Base-by-base conservation (phyloP, 2,113 vertebrate species). In the Channa argus region DNA sequence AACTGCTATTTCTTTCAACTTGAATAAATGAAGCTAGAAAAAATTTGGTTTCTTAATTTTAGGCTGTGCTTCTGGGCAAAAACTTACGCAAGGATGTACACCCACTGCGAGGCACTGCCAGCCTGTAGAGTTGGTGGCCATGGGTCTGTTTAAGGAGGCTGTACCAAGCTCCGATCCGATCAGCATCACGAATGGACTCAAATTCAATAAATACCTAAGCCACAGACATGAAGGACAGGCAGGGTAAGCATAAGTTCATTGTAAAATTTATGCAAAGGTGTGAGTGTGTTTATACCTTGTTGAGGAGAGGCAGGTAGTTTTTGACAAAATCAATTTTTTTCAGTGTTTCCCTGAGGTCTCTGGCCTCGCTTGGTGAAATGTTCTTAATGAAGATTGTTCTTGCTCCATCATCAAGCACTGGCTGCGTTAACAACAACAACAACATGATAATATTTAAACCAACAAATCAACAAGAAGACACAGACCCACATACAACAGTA, bases 201-300 rank as follows among this genome's bases (percentile, higher is more conserved):
- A 90, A 92, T 3, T 88, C 80, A 6, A 92, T 38, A 15, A 82
- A 92, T 1, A 85, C 67, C 91, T 92, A 62, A 0, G 68, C 68
- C 11, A 62, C 5, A 55, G 0, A 33, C 9, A 10, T 0, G 14
- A 0, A 13, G 0, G 2, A 7, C 12, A 13, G 11, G 12, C 47
- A 1, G 36, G 38, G 63, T 12, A 2, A 8, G 15, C 33, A 33
- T 2, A 11, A 51, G 15, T 36, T 54, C 1, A 9, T 73, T 24
- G 4, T 46, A 41, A 33, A 34, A 41, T 41, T 33, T 7, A 10
- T 1, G 59, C 5, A 3, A 11, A 11, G 3, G 4, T 13, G 8
- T 5, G 2, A 14, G 14, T 45, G 3, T 34, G 3, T 66, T 45
- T 55, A 0, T 71, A 91, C 91, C 91, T 89, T 86, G 69, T 87